phyloP scores from a whole-genome alignment of 2,113 vertebrate species.

The Cyanoderma ruficeps region DNA sequence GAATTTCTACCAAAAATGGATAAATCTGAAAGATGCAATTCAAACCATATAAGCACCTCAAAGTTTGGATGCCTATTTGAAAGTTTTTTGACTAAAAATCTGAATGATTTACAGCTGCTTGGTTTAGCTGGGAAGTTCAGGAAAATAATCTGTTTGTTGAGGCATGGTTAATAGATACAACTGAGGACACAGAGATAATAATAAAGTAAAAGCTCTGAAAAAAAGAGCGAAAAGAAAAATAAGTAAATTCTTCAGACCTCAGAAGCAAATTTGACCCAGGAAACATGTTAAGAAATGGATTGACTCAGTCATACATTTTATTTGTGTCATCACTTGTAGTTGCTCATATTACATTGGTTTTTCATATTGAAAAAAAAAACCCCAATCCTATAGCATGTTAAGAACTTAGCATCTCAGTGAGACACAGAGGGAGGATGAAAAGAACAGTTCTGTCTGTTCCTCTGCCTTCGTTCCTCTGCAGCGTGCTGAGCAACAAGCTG shows the following conservation, averaged over 20 bases:
- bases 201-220: background rate
- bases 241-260: background rate
- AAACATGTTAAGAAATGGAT: background rate
- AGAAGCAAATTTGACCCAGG: background rate
- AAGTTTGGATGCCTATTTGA: background rate
- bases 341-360: background rate
- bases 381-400: background rate
- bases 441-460: background rate
- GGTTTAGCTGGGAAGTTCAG: background rate
- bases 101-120: background rate
- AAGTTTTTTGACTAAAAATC: background rate
- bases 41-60: background rate
- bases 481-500: background rate
- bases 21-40: background rate
- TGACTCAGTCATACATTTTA: background rate
- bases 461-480: background rate
- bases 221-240: background rate
- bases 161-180: background rate
- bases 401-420: background rate
- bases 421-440: background rate
- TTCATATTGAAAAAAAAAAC: background rate
- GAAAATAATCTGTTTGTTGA: background rate
- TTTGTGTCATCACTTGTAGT: background rate
- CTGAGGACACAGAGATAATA: background rate
- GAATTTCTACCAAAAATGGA: background rate